Base-by-base conservation (phyloP, 53 echinoderm and acorn worm genomes). In the Zoroaster sp. region DNA sequence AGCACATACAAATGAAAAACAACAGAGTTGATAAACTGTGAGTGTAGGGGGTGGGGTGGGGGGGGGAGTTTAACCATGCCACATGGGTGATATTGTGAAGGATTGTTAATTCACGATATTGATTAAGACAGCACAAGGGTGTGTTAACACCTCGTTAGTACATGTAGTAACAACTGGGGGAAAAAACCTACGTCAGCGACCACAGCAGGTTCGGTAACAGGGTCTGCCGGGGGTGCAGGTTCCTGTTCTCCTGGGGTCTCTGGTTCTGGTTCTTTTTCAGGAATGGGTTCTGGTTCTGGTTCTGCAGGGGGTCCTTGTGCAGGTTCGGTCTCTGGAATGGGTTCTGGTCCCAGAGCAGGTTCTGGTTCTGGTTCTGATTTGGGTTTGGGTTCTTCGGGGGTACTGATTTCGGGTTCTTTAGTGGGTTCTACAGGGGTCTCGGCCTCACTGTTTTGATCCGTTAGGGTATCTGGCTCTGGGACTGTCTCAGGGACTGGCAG, bases 361-460 rank as follows among this genome's bases (percentile, higher is more conserved):
- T 96, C 94, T 10, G 94, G 94, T 39, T 92, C 89, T 0, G 80
- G 83, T 47, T 92, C 77, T 0, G 73, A 31, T 30, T 87, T 75
- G 40, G 42, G 12, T 23, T 72, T 75, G 18, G 77, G 93, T 33
- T 91, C 95, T 33, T 51, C 35, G 4, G 20, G 45, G 68, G 82
- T 41, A 68, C 42, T 20, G 30, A 38, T 33, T 33, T 36, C n/a
- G 65, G 90, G 21, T 53, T 71, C 71, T 17, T 15, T 37, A 17
- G 34, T 37, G 20, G 38, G 38, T 71, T 38, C 38, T 36, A 59
- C 30, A 0, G 30, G 1, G 63, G 11, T 11, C 30, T 59, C 9
- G 28, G 63, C 28, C 30, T 54, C 54, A 21, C 21, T 54, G 21
- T 54, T 54, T 54, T 18, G 54, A 20, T 54, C 54, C 21, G 21